Evolutionary conservation across 2,888 invertebrate genomes (phyloP).

Genomic region (Prosapia bicincta): DNA sequence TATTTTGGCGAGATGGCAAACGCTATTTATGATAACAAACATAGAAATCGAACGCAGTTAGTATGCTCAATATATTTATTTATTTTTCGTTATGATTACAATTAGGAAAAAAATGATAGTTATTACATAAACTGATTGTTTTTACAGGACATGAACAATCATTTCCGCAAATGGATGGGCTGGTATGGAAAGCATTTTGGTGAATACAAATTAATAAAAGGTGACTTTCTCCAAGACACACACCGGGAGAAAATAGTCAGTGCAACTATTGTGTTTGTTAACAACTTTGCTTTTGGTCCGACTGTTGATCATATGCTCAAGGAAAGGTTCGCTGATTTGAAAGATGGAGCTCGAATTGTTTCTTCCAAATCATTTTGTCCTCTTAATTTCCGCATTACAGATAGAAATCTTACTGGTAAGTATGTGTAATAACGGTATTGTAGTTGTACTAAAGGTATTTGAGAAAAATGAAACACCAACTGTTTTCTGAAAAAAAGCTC

Average conservation of each 20-base stretch:
- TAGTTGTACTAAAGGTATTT: too few species aligned
- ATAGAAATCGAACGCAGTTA: too few species aligned
- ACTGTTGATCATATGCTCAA: constrained; percentile 96
- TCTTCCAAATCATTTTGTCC: constrained; percentile 99
- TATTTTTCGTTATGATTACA: too few species aligned
- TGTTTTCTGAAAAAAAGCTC: too few species aligned
- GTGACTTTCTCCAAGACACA: constrained; percentile 91
- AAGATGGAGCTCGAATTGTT: constrained; percentile 93
- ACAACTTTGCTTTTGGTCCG: constrained; percentile 99
- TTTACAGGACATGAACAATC: constrained; percentile 77
- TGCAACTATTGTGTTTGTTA: constrained; percentile 96
- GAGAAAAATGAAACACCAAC: too few species aligned
- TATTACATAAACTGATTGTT: too few species aligned
- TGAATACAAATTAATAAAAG: constrained; percentile 87
- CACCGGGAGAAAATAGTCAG: constrained; percentile 92
- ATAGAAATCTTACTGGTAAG: constrained; percentile 88
- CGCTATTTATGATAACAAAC: too few species aligned
- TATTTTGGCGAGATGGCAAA: too few species aligned
- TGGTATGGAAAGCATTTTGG: constrained; percentile 97
- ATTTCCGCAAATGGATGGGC: constrained; percentile 93
- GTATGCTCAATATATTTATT: too few species aligned
- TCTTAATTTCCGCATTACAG: constrained; percentile 97
- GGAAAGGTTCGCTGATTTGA: constrained; percentile 92
- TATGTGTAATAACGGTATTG: too few species aligned
- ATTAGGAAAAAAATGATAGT: too few species aligned